A percentile compares a stretch with the other conserved stretches of the same genome.
Evolutionary conservation across 2,888 invertebrate species (phyloP).

Genomic region (Carpatolechia fugitivella): DNA sequence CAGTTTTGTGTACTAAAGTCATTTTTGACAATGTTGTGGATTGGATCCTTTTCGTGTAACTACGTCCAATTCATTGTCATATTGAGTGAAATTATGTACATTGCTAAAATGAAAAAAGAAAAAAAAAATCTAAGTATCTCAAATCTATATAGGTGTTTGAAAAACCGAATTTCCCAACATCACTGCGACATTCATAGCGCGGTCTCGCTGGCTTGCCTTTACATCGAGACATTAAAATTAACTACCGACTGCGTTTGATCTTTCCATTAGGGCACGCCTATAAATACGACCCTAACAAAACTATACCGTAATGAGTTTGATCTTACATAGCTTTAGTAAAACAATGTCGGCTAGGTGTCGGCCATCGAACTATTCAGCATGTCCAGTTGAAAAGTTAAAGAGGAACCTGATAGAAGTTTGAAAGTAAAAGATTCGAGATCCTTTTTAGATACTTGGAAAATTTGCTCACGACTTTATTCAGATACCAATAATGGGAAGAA

Average conservation of each 20-base stretch:
- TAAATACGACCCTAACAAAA: constrained; percentile 68
- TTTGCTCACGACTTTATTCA: too few species aligned
- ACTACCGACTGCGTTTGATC: constrained; percentile 74
- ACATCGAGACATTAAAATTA: constrained; percentile 77
- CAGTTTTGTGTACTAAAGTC: too few species aligned
- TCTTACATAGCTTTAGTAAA: constrained; percentile 24
- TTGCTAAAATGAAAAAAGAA: too few species aligned
- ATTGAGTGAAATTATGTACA: too few species aligned
- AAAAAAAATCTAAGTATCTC: too few species aligned
- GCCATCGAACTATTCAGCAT: constrained; percentile 15
- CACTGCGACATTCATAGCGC: constrained; percentile 38
- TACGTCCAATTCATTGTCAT: too few species aligned
- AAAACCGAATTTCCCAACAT: too few species aligned
- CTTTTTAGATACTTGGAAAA: too few species aligned
- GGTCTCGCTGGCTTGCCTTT: constrained; percentile 59
- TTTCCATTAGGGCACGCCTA: constrained; percentile 73
- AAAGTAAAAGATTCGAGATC: neutral
- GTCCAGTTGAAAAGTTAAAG: constrained; percentile 15
- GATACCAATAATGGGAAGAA: too few species aligned
- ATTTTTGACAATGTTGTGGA: too few species aligned
- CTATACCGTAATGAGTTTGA: constrained; percentile 62
- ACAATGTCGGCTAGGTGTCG: neutral
- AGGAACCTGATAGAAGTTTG: constrained; percentile 28
- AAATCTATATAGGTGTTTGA: too few species aligned
- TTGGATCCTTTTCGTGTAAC: too few species aligned